Percentiles rank a stretch among this genome's conserved stretches.
Evolutionary conservation across 2,888 invertebrate genomes (phyloP).

Genomic region (Dynastes grantii): DNA sequence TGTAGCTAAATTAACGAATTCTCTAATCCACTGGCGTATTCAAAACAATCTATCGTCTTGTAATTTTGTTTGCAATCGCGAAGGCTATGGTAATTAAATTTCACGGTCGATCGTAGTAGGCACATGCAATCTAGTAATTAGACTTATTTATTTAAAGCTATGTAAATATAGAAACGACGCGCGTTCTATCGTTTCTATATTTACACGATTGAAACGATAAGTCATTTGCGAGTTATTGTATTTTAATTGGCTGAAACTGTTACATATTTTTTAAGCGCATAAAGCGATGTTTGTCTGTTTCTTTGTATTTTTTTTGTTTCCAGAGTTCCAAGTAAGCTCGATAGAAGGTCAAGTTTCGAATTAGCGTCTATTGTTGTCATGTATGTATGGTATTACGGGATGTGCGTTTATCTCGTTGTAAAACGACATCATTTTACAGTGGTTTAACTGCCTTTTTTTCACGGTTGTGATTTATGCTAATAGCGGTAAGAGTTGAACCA

Average conservation of each 20-base stretch:
- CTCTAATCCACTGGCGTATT: background rate
- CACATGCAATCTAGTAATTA: constrained; percentile 22
- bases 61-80: background rate
- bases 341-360: constrained; percentile 30
- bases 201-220: constrained; percentile 5
- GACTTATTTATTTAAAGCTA: constrained; percentile 14
- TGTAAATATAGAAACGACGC: background rate
- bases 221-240: constrained; percentile 4
- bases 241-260: constrained; percentile 1
- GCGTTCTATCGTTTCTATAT: constrained; percentile 4
- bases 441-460: constrained; percentile 41
- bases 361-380: constrained; percentile 20
- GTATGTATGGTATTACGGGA: constrained; percentile 14
- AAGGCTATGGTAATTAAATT: constrained; percentile 12
- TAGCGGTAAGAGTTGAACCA: constrained; percentile 29
- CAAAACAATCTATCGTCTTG: background rate
- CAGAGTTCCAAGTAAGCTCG: background rate
- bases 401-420: constrained; percentile 23
- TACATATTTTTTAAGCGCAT: background rate
- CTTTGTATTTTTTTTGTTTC: background rate
- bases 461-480: constrained; percentile 43
- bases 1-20: background rate
- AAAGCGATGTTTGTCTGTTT: constrained; percentile 11
- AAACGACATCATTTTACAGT: constrained; percentile 38
- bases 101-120: constrained; percentile 2